phyloP scores from a whole-genome alignment of 2,113 vertebrate species.

The Notiomystis cincta region DNA sequence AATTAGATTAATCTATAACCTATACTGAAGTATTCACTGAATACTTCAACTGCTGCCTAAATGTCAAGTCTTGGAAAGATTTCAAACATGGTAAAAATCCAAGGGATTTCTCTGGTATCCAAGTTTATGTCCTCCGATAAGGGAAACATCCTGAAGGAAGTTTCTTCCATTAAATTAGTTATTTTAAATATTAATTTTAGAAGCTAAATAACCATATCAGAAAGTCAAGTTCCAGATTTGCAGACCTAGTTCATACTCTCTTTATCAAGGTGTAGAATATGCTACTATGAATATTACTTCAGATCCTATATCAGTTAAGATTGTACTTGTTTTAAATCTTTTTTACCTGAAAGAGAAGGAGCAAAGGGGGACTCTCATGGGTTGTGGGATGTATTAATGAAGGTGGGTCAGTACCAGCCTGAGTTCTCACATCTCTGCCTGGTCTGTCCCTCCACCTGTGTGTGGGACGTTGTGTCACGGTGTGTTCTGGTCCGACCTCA shows the following conservation, averaged over 20 bases:
- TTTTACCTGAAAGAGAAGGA: background rate
- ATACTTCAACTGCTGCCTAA: background rate
- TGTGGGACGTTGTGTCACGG: background rate
- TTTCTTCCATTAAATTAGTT: background rate
- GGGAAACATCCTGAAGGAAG: background rate
- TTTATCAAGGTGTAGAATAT: background rate
- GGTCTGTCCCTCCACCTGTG: background rate
- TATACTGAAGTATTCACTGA: background rate
- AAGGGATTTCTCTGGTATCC: background rate
- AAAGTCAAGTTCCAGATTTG: background rate
- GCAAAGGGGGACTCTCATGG: background rate
- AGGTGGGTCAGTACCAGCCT: background rate
- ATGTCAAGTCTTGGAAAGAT: background rate
- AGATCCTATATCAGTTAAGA: background rate
- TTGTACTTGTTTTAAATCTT: background rate
- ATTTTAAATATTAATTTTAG: background rate
- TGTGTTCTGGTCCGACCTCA: background rate
- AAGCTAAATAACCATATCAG: background rate
- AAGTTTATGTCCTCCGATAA: background rate
- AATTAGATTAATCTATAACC: background rate
- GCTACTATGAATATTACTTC: background rate
- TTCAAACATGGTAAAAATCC: background rate
- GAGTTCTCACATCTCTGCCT: background rate
- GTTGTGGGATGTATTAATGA: background rate
- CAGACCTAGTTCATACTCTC: background rate